Conservation (phyloP, 2,797 vertebrate species). For the Cyprinodon diabolis region DNA sequence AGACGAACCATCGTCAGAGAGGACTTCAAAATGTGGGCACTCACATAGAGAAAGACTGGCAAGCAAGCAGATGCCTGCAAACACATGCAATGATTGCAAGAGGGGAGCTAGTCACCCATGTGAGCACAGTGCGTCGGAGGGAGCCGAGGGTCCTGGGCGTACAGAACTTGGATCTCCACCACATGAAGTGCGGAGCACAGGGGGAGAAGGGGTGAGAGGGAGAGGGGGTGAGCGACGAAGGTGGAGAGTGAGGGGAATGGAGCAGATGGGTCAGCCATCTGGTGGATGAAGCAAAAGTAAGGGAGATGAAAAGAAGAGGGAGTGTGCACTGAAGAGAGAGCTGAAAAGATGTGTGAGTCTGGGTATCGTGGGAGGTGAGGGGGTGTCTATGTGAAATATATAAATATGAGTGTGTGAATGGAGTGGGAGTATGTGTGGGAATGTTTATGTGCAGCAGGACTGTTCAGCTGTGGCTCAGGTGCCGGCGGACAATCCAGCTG, state of each 20-base stretch:
- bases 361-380: not conserved
- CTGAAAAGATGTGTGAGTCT: constrained; percentile 26
- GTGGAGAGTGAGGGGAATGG: constrained; percentile 58
- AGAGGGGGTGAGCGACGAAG: constrained; percentile 40
- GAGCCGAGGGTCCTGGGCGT: constrained; percentile 56
- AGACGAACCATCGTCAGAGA: constrained; percentile 44
- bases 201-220: constrained; percentile 34
- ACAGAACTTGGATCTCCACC: constrained; percentile 69
- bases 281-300: constrained; percentile 77
- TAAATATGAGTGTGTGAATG: constrained; percentile 26
- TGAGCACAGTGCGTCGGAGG: constrained; percentile 28
- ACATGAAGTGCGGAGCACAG: constrained; percentile 64
- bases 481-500: constrained; percentile 41
- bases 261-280: constrained; percentile 88
- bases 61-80: constrained; percentile 50
- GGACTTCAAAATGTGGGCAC: constrained; percentile 41
- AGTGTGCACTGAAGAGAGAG: constrained; percentile 51
- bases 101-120: constrained; percentile 39
- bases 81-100: constrained; percentile 42
- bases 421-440: constrained; percentile 19
- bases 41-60: constrained; percentile 19
- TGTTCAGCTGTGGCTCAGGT: constrained; percentile 58
- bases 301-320: constrained; percentile 76
- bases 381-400: constrained; percentile 40
- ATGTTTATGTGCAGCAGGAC: constrained; percentile 31